A percentile compares a stretch with the other conserved stretches of the same genome.
These are phyloP conservation scores for Pygoscelis antarcticus DNA, from an alignment of 2,113 vertebrate genomes.

Conservation along the genomic window DNA sequence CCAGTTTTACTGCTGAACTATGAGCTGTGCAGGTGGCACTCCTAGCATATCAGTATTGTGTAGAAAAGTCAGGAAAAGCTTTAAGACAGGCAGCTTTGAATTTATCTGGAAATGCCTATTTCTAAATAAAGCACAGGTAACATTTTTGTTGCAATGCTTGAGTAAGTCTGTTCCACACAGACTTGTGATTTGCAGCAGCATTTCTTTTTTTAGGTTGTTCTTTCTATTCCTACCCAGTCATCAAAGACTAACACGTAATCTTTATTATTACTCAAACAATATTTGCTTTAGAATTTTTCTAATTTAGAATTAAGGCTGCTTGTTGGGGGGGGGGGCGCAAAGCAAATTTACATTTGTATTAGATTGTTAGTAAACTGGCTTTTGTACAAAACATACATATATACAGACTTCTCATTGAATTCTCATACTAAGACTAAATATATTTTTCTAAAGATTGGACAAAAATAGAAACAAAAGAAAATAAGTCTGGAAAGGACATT, in stretches of 20 bases:
- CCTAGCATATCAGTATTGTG: neutral
- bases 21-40: neutral
- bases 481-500: neutral
- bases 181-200: neutral
- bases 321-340: neutral
- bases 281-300: neutral
- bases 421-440: neutral
- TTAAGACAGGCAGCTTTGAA: neutral
- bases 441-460: neutral
- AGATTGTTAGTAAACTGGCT: neutral
- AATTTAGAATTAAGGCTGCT: neutral
- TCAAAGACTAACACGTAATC: neutral
- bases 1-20: neutral
- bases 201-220: neutral
- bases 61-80: neutral
- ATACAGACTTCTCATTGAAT: neutral
- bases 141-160: neutral
- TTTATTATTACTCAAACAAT: neutral
- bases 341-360: neutral
- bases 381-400: neutral
- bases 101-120: neutral
- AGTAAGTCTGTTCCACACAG: neutral
- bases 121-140: constrained; percentile 19
- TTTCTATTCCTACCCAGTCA: neutral
- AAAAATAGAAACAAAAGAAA: neutral